Evolutionary conservation across 2,797 vertebrate species (phyloP).

Genomic region (Sebastes hubbsi): DNA sequence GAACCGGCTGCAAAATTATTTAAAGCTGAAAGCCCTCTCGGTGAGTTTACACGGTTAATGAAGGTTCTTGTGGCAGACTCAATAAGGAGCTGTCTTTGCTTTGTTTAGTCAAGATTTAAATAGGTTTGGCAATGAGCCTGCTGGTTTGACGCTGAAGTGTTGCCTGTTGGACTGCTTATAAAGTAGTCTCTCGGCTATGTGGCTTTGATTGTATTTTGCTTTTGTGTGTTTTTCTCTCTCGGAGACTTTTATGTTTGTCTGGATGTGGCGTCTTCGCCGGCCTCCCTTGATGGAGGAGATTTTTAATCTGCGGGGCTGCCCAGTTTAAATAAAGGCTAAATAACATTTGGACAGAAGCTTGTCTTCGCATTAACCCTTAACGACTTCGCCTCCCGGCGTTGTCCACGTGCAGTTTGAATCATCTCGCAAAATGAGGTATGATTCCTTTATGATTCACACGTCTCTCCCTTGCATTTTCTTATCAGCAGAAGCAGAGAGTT

Average conservation of each 20-base stretch:
- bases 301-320: slow-evolving; percentile 17
- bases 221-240: slow-evolving; percentile 30
- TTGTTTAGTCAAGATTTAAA: slow-evolving; percentile 72
- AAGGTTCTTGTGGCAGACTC: slow-evolving; percentile 60
- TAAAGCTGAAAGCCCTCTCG: slow-evolving; percentile 46
- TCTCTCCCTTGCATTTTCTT: slow-evolving; percentile 5
- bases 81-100: slow-evolving; percentile 62
- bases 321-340: slow-evolving; percentile 50
- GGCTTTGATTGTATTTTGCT: slow-evolving; percentile 37
- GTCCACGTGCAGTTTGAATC: background rate
- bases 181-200: slow-evolving; percentile 31
- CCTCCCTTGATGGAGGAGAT: slow-evolving; percentile 11
- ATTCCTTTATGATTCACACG: background rate
- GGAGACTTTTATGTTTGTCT: slow-evolving; percentile 15
- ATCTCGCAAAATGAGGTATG: background rate
- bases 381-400: background rate
- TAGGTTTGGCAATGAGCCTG: slow-evolving; percentile 62
- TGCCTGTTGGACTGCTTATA: slow-evolving; percentile 48
- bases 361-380: slow-evolving; percentile 3
- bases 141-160: slow-evolving; percentile 54
- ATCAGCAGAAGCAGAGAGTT: slow-evolving; percentile 24
- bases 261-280: background rate
- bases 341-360: slow-evolving; percentile 24
- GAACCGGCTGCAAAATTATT: slow-evolving; percentile 50
- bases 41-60: slow-evolving; percentile 60